A percentile compares a stretch with the other conserved stretches of the same genome.
phyloP scores from a whole-genome alignment of 2,113 vertebrate species.

The Okapia johnstoni region DNA sequence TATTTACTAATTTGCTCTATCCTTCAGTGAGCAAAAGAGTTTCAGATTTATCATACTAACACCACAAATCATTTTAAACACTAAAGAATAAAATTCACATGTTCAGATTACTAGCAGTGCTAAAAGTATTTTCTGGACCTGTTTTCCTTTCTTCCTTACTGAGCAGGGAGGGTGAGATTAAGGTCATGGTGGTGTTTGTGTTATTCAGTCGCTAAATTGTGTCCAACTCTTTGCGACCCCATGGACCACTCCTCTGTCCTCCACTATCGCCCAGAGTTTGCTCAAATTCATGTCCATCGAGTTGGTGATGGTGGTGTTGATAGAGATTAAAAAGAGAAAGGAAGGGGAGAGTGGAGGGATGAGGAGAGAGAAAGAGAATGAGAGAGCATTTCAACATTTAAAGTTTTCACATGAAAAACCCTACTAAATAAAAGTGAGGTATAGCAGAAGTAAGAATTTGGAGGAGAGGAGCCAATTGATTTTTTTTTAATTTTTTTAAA shows the following conservation, averaged over 20 bases:
- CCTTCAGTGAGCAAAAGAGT: not conserved
- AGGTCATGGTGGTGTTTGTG: not conserved
- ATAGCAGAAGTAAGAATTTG: not conserved
- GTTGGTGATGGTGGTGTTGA: not conserved
- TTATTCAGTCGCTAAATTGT: not conserved
- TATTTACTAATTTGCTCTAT: not conserved
- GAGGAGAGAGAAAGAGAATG: not conserved
- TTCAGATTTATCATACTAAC: not conserved
- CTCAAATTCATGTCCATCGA: not conserved
- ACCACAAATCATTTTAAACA: not conserved
- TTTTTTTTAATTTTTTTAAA: not conserved
- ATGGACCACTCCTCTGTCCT: not conserved
- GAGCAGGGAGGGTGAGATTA: not conserved
- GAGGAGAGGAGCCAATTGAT: not conserved
- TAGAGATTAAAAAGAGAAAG: not conserved
- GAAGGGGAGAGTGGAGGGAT: not conserved
- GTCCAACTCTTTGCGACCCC: not conserved
- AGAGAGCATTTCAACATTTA: not conserved
- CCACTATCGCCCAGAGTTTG: not conserved
- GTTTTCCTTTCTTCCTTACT: not conserved
- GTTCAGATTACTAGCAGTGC: not conserved
- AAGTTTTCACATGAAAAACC: not conserved
- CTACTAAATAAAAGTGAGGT: not conserved
- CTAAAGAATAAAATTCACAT: not conserved
- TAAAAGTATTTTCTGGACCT: not conserved